A percentile compares a stretch with the other conserved stretches of the same genome.
Evolutionary conservation across 1,140 invertebrate species (phyloP).

Genomic region (Orius insidiosus): DNA sequence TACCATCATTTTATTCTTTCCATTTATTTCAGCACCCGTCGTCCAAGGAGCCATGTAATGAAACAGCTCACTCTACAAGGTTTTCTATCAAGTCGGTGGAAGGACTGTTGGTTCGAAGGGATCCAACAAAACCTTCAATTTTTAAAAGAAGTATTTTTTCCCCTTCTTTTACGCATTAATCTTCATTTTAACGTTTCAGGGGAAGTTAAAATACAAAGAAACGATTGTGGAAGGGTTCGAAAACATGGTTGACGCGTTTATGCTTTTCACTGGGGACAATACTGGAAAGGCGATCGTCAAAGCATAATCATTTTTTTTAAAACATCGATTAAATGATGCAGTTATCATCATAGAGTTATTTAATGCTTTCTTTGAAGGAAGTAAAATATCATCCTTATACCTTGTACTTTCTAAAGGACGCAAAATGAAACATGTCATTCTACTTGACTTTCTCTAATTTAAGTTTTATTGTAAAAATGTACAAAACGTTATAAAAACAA

Average conservation of each 20-base stretch:
- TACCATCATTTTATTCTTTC: too few relatives aligned
- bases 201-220: slow-evolving; percentile 45
- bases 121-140: slow-evolving; percentile 38
- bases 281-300: slow-evolving; percentile 42
- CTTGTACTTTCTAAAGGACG: too few relatives aligned
- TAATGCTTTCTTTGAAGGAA: too few relatives aligned
- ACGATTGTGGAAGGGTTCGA: slow-evolving; percentile 48
- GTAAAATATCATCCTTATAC: too few relatives aligned
- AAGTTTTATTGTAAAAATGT: too few relatives aligned
- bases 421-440: too few relatives aligned
- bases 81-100: slow-evolving; percentile 38
- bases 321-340: too few relatives aligned
- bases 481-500: too few relatives aligned
- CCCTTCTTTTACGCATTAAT: background rate
- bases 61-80: slow-evolving; percentile 44
- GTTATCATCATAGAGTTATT: too few relatives aligned
- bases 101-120: slow-evolving; percentile 36
- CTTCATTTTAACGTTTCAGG: slow-evolving; percentile 22
- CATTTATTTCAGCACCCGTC: slow-evolving; percentile 24
- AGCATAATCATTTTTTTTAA: slow-evolving; percentile 24
- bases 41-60: slow-evolving; percentile 23
- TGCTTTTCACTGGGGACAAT: slow-evolving; percentile 38
- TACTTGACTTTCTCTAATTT: too few relatives aligned
- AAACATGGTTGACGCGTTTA: slow-evolving; percentile 45
- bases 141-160: slow-evolving; percentile 33